These are phyloP conservation scores for Lagocephalus sceleratus DNA, from an alignment of 2,797 vertebrate species.

Conservation along the genomic window DNA sequence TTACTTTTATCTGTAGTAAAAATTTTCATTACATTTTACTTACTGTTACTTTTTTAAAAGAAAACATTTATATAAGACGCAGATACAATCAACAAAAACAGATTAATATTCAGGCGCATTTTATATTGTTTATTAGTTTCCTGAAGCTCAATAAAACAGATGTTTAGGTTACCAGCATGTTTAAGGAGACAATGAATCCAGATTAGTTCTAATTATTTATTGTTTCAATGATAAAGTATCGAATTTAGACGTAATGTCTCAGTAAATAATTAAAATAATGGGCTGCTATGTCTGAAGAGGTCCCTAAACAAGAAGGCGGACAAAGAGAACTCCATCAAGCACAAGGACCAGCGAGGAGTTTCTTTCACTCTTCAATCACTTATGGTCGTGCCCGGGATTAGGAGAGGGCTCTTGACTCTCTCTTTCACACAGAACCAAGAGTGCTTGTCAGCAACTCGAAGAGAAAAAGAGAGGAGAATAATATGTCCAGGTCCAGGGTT, in stretches of 20 bases:
- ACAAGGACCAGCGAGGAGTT: conserved; percentile 64
- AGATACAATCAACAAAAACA: conserved; percentile 14
- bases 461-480: conserved; percentile 63
- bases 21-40: not conserved
- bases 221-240: not conserved
- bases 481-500: conserved; percentile 67
- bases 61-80: conserved; percentile 10
- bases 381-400: conserved; percentile 63
- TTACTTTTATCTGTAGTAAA: not conserved
- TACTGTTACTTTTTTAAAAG: not conserved
- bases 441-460: conserved; percentile 72
- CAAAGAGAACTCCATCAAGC: conserved; percentile 58
- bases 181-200: conserved; percentile 12
- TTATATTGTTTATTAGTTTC: conserved; percentile 12
- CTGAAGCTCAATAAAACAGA: conserved; percentile 28
- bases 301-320: conserved; percentile 44
- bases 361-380: conserved; percentile 71
- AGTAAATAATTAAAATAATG: conserved; percentile 28
- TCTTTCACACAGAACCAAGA: conserved; percentile 70
- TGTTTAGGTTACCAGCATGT: conserved; percentile 29
- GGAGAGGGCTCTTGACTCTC: conserved; percentile 71
- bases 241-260: conserved; percentile 20
- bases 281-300: conserved; percentile 31
- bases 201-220: conserved; percentile 12
- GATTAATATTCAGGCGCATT: conserved; percentile 16